Evolutionary conservation across 1,140 invertebrate genomes (phyloP).

Genomic region (Mercenaria mercenaria): DNA sequence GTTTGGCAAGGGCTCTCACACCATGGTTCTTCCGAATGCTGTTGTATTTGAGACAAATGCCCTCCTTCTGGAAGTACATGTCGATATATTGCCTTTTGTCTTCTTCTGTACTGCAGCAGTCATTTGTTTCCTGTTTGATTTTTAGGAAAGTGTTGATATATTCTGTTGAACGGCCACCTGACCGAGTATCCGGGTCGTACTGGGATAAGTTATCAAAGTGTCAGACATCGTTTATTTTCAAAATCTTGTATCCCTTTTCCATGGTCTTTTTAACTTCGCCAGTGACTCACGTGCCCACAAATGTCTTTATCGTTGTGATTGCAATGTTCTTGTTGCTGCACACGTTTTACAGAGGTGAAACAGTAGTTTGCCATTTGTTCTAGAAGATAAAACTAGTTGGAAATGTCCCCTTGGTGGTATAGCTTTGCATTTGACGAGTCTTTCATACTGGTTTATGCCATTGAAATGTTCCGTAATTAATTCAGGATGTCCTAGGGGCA

Average conservation of each 20-base stretch:
- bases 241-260: background rate
- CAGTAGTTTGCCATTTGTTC: constrained; percentile 37
- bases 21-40: constrained; percentile 84
- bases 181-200: constrained; percentile 28
- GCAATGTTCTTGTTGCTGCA: constrained; percentile 48
- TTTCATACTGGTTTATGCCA: constrained; percentile 13
- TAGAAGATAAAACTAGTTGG: constrained; percentile 40
- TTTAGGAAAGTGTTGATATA: constrained; percentile 75
- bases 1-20: constrained; percentile 65
- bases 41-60: constrained; percentile 79
- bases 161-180: constrained; percentile 51
- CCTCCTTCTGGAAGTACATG: constrained; percentile 73
- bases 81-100: constrained; percentile 76
- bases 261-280: constrained; percentile 22
- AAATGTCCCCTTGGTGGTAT: constrained; percentile 16
- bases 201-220: constrained; percentile 21
- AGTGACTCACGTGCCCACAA: constrained; percentile 30
- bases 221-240: constrained; percentile 56
- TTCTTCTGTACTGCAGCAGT: constrained; percentile 44
- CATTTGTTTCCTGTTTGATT: constrained; percentile 73
- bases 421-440: constrained; percentile 54
- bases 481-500: constrained; percentile 37
- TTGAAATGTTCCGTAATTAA: constrained; percentile 54
- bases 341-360: constrained; percentile 61
- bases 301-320: background rate